A percentile compares a stretch with the other conserved stretches of the same genome.
Conservation (phyloP, 2,797 vertebrate genomes). For the Typhlichthys eigenmanni region DNA sequence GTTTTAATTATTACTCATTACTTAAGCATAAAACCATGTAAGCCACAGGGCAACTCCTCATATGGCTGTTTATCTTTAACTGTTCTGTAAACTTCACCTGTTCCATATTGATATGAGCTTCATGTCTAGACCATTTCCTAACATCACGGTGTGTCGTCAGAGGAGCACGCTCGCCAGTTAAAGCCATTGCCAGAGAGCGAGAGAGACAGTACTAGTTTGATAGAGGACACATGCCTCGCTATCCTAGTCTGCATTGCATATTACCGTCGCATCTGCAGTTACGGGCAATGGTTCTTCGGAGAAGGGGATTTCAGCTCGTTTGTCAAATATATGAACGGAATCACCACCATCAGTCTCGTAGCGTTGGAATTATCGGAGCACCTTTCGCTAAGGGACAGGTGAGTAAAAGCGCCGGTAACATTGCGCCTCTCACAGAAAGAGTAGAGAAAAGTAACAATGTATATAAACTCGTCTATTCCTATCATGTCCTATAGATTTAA, state of each 20-base stretch:
- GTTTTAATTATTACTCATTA: background rate
- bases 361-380: slow-evolving; percentile 74
- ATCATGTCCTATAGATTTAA: too few species aligned
- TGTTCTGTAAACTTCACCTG: too few species aligned
- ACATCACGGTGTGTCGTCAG: too few species aligned
- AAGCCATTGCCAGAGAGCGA: too few species aligned
- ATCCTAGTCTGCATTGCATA: background rate
- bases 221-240: background rate
- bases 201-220: background rate
- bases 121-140: too few species aligned
- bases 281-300: background rate
- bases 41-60: too few species aligned
- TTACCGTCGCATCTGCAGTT: background rate
- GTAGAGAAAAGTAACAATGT: too few species aligned
- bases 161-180: too few species aligned
- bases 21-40: too few species aligned
- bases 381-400: slow-evolving; percentile 80
- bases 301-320: slow-evolving; percentile 7
- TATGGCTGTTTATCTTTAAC: too few species aligned
- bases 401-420: slow-evolving; percentile 6
- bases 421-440: background rate
- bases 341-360: slow-evolving; percentile 23
- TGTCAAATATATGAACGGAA: slow-evolving; percentile 14
- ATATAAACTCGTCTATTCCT: too few species aligned
- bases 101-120: too few species aligned